These are phyloP conservation scores for Bubo bubo DNA, from an alignment of 2,113 vertebrate species.

Conservation along the genomic window DNA sequence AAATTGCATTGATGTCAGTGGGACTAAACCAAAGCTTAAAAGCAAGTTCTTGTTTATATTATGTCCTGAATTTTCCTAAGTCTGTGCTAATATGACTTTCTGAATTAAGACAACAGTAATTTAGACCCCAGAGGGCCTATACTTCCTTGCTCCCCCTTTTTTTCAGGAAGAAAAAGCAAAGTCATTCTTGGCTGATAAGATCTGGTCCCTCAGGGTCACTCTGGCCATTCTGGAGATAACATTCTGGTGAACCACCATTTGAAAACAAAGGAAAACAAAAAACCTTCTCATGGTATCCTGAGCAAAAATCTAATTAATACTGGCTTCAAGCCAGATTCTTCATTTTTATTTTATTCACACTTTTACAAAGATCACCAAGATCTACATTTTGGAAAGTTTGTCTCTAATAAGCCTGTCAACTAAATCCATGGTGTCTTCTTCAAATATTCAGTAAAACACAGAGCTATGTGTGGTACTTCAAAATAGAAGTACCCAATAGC, in stretches of 20 bases:
- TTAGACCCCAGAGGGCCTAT: background rate
- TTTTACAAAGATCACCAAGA: background rate
- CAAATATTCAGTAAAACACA: background rate
- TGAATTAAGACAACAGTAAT: background rate
- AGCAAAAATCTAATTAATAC: background rate
- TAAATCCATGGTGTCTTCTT: background rate
- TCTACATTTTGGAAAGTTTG: background rate
- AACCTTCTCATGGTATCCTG: background rate
- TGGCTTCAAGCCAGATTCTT: background rate
- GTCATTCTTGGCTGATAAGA: background rate
- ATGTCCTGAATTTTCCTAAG: background rate
- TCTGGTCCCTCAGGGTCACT: background rate
- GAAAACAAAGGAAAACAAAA: background rate
- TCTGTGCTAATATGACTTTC: background rate
- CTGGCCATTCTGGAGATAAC: background rate
- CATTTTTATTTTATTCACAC: background rate
- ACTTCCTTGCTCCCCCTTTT: accelerated
- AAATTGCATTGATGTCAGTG: background rate
- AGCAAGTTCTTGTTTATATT: background rate
- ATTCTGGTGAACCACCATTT: background rate
- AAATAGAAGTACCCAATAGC: background rate
- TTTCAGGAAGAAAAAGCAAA: background rate
- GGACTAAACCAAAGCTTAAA: background rate
- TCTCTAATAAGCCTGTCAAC: accelerated
- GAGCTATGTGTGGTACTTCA: accelerated